Base-by-base conservation (phyloP, 2,888 invertebrate species). In the Cordilura impudica region DNA sequence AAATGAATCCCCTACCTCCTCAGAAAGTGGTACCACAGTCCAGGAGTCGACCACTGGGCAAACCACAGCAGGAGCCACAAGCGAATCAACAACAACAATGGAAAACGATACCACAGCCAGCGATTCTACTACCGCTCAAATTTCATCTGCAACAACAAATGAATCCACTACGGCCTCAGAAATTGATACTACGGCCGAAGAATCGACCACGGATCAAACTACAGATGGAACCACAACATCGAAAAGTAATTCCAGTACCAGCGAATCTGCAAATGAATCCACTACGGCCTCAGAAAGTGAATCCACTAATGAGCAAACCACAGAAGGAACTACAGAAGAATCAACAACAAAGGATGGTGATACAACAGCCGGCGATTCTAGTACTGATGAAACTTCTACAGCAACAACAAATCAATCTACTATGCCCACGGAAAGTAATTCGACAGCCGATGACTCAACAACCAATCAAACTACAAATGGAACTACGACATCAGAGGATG, bases 131-230 rank as follows among this genome's bases (percentile, higher is more conserved):
- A 19, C 21, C 18, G 26, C 21, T 26, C 29, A 4, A 10, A 43
- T 16, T 19, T 21, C 51, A 65, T 31, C 35, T 10, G 56, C 49
- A 21, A 14, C 70, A 0, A 66, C 70, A 31, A 56, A 4, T 12
- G 16, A 56, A 19, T 1, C 10, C 0, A 8, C 8, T 12, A 6
- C 12, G 19, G 3, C 43, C 16, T 19, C 54, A n/a, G 1, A 4
- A 54, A 14, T 21, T 31, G 23, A 18, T 23, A 12, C 35, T 2
- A 12, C 35, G 12, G 10, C 31, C 31, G 31, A 31, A 2, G 8
- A 7, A 31, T 8, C 31, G 8, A 31, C 4, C 26, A 35, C n/a
- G n/a, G n/a, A n/a, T n/a, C n/a, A n/a, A n/a, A n/a, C 26, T 26
- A 43, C 35, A 4, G 18, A 54, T 7, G 14, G 3, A 10, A 12